Evolutionary conservation across 2,113 vertebrate genomes (phyloP).

Genomic region (Corvus cornix): DNA sequence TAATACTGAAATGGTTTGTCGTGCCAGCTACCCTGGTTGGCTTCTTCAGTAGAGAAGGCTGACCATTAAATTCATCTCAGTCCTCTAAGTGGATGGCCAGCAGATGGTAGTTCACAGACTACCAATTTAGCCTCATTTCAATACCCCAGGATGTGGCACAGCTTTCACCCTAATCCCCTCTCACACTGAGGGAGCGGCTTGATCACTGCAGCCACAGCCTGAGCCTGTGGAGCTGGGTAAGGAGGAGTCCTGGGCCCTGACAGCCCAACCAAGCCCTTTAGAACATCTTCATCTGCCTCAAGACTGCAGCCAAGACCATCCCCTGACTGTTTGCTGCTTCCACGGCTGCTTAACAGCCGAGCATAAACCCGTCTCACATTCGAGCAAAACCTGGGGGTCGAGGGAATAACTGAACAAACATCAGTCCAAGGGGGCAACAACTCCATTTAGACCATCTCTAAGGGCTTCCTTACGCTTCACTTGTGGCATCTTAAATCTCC

Average conservation of each 20-base stretch:
- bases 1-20: not conserved
- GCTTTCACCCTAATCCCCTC: not conserved
- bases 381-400: rapidly evolving
- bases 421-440: not conserved
- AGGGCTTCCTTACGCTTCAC: not conserved
- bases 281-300: not conserved
- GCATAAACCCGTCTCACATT: rapidly evolving
- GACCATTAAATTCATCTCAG: not conserved
- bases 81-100: not conserved
- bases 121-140: not conserved
- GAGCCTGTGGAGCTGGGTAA: not conserved
- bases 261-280: not conserved
- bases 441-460: not conserved
- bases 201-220: not conserved
- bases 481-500: not conserved
- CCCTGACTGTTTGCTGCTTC: not conserved
- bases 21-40: not conserved
- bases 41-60: not conserved
- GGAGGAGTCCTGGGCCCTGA: not conserved
- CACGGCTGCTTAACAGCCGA: not conserved
- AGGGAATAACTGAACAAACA: not conserved
- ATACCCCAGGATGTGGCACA: not conserved
- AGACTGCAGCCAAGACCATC: not conserved
- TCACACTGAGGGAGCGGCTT: not conserved
- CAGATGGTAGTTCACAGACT: not conserved